phyloP scores from a whole-genome alignment of 2,113 vertebrate genomes.

The Gopherus flavomarginatus region DNA sequence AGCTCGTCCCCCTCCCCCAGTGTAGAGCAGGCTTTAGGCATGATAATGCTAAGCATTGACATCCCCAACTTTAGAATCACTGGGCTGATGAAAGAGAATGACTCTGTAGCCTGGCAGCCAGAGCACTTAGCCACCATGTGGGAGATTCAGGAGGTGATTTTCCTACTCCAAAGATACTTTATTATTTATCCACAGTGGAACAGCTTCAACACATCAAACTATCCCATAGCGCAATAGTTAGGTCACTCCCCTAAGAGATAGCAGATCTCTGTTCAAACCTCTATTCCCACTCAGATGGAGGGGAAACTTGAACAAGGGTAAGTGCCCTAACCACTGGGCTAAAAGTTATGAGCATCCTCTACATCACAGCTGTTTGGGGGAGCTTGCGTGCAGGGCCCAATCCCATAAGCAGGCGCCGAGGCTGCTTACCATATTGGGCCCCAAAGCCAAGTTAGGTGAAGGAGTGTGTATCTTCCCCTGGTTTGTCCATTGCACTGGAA shows the following conservation, averaged over 20 bases:
- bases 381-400: neutral
- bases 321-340: neutral
- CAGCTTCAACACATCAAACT: too few relatives aligned
- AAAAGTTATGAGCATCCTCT: neutral
- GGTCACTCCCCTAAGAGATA: too few relatives aligned
- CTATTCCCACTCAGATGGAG: too few relatives aligned
- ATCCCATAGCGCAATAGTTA: too few relatives aligned
- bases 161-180: neutral
- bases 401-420: neutral
- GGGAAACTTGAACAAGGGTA: neutral
- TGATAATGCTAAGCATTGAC: neutral
- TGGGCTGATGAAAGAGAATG: neutral
- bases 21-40: neutral
- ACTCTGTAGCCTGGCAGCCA: neutral
- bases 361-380: neutral
- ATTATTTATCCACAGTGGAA: too few relatives aligned
- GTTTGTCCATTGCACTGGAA: neutral
- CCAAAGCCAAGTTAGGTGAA: neutral
- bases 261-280: too few relatives aligned
- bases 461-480: neutral
- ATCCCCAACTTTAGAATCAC: neutral
- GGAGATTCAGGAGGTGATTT: neutral
- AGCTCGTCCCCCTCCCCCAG: too few relatives aligned
- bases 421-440: neutral
- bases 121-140: neutral